Percentiles rank a stretch among this genome's conserved stretches.
These are phyloP conservation scores for Petrophora chlorosata DNA, from an alignment of 2,888 invertebrate genomes.

Conservation along the genomic window DNA sequence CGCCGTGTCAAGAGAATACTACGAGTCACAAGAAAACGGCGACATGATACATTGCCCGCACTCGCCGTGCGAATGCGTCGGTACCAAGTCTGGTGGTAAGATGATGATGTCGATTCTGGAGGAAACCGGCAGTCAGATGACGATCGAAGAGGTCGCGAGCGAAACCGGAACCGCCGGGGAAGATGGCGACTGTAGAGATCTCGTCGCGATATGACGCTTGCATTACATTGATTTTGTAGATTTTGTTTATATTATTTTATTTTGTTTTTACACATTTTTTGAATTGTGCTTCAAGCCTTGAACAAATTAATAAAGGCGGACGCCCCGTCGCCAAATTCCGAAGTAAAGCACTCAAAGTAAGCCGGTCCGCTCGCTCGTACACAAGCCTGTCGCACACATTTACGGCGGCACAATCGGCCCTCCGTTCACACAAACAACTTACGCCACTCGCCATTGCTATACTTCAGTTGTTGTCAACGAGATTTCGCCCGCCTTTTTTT, in stretches of 20 bases:
- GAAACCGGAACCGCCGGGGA: conserved; percentile 42
- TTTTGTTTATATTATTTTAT: background rate
- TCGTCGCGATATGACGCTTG: conserved; percentile 28
- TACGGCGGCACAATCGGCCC: too few species aligned
- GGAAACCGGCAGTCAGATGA: conserved; percentile 68
- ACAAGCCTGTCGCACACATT: too few species aligned
- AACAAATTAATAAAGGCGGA: too few species aligned
- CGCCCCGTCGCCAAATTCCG: too few species aligned
- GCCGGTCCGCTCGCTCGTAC: too few species aligned
- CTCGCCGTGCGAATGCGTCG: conserved; percentile 8
- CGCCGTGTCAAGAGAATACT: conserved; percentile 41
- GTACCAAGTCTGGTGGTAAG: conserved; percentile 9
- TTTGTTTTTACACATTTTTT: background rate
- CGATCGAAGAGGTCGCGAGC: conserved; percentile 56
- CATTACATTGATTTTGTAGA: conserved; percentile 6
- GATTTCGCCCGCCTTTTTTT: too few species aligned
- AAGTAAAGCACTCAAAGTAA: too few species aligned
- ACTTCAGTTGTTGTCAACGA: too few species aligned
- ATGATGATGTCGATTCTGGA: conserved; percentile 59
- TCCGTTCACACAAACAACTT: too few species aligned
- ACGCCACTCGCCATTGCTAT: too few species aligned
- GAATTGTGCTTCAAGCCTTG: too few species aligned
- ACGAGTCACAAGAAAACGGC: conserved; percentile 45
- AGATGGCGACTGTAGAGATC: conserved; percentile 28
- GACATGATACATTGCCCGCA: conserved; percentile 38